Evolutionary conservation across 2,888 invertebrate genomes (phyloP).

Genomic region (Monochamus alternatus): DNA sequence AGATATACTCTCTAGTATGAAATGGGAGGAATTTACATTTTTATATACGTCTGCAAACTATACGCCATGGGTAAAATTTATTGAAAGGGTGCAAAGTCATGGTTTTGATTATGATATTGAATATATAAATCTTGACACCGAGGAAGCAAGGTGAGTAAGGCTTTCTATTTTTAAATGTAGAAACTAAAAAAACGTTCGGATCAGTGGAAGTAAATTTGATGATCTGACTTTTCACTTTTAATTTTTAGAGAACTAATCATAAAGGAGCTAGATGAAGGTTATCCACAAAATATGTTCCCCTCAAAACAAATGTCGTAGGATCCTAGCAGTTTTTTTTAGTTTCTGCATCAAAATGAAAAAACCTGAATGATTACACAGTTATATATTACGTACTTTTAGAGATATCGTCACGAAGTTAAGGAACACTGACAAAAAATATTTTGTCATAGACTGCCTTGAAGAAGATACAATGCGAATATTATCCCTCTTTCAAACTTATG

Average conservation of each 20-base stretch:
- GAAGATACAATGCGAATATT: constrained; percentile 71
- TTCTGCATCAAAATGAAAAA: too few relatives aligned
- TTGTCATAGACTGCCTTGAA: constrained; percentile 73
- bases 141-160: constrained; percentile 61
- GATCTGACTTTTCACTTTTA: too few relatives aligned
- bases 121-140: constrained; percentile 71
- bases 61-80: constrained; percentile 71
- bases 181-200: too few relatives aligned
- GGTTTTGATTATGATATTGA: constrained; percentile 67
- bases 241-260: too few relatives aligned
- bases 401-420: constrained; percentile 70
- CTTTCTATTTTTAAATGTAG: too few relatives aligned
- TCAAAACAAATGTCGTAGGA: too few relatives aligned
- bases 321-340: too few relatives aligned
- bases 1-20: constrained; percentile 70
- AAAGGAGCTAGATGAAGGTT: too few relatives aligned
- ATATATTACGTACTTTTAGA: constrained; percentile 52
- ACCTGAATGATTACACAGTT: too few relatives aligned
- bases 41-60: constrained; percentile 76
- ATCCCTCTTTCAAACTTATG: constrained; percentile 76
- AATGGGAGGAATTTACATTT: constrained; percentile 76
- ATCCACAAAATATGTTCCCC: too few relatives aligned
- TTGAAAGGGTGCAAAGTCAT: constrained; percentile 69
- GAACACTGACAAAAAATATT: constrained; percentile 70
- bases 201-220: too few relatives aligned